Evolutionary conservation across 2,888 invertebrate genomes (phyloP).

Genomic region (Cheilosia soror): DNA sequence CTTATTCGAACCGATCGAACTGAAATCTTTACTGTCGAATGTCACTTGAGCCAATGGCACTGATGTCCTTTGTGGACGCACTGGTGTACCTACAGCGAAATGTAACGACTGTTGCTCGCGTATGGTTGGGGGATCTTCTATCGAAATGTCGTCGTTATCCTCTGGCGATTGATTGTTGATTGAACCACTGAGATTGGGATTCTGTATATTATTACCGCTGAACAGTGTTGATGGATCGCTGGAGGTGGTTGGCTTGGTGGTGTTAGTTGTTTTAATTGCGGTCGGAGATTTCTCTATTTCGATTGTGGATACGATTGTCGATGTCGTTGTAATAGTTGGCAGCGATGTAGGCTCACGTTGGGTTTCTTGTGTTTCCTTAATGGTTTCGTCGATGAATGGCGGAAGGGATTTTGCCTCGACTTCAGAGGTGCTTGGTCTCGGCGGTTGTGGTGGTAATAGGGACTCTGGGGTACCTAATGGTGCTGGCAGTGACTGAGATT

Average conservation of each 20-base stretch:
- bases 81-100: conserved; percentile 82
- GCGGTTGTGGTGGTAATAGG: conserved; percentile 50
- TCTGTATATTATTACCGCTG: conserved; percentile 75
- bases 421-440: conserved; percentile 35
- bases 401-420: conserved; percentile 51
- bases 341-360: conserved; percentile 42
- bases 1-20: conserved; percentile 74
- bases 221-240: conserved; percentile 41
- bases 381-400: conserved; percentile 45
- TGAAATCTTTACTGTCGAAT: conserved; percentile 73
- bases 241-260: conserved; percentile 29
- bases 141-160: conserved; percentile 49
- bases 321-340: conserved; percentile 45
- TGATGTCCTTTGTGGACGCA: conserved; percentile 77
- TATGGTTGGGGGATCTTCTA: conserved; percentile 48
- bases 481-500: conserved; percentile 52
- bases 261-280: conserved; percentile 65
- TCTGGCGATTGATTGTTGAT: conserved; percentile 51
- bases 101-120: conserved; percentile 76
- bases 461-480: conserved; percentile 52
- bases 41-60: conserved; percentile 68
- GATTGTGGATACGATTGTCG: conserved; percentile 50
- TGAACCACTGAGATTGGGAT: conserved; percentile 76
- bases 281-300: conserved; percentile 46
- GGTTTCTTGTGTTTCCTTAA: conserved; percentile 34